Evolutionary conservation across 2,113 vertebrate species (phyloP).

Genomic region (Macroglossus sobrinus): DNA sequence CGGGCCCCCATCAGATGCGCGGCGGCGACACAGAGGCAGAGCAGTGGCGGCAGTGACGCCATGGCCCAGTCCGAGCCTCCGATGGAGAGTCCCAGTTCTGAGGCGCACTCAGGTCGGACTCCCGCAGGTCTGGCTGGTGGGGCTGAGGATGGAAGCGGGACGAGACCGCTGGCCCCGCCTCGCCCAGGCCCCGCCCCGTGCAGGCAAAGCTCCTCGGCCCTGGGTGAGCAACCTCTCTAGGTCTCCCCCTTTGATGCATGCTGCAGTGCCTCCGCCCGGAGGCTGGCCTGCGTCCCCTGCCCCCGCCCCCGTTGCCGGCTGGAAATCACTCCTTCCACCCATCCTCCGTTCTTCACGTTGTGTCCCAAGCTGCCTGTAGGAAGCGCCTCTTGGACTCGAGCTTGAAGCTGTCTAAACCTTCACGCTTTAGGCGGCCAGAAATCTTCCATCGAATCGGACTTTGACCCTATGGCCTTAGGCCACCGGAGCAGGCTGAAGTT

Average conservation of each 20-base stretch:
- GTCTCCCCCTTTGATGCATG: not conserved
- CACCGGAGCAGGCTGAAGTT: not conserved
- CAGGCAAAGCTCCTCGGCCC: not conserved
- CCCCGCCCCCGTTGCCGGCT: fast-evolving
- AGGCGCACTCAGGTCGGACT: not conserved
- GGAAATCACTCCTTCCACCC: fast-evolving
- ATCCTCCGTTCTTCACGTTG: not conserved
- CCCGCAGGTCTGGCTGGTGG: not conserved
- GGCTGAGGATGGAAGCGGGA: not conserved
- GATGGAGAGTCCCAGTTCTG: not conserved
- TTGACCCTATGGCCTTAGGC: not conserved
- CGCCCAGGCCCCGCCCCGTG: not conserved
- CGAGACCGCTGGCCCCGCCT: not conserved
- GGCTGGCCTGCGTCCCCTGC: not conserved
- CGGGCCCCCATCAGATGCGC: slow-evolving; percentile 24
- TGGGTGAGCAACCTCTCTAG: not conserved
- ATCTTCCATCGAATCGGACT: not conserved
- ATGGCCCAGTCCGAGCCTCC: slow-evolving; percentile 41
- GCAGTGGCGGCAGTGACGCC: slow-evolving; percentile 31
- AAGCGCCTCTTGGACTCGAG: not conserved
- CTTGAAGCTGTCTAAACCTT: not conserved
- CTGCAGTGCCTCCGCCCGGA: not conserved
- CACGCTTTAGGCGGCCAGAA: not conserved
- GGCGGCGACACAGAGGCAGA: slow-evolving; percentile 35
- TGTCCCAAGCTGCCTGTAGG: not conserved